These are phyloP conservation scores for Caradrina kadenii DNA, from an alignment of 2,888 invertebrate genomes.

Conservation along the genomic window DNA sequence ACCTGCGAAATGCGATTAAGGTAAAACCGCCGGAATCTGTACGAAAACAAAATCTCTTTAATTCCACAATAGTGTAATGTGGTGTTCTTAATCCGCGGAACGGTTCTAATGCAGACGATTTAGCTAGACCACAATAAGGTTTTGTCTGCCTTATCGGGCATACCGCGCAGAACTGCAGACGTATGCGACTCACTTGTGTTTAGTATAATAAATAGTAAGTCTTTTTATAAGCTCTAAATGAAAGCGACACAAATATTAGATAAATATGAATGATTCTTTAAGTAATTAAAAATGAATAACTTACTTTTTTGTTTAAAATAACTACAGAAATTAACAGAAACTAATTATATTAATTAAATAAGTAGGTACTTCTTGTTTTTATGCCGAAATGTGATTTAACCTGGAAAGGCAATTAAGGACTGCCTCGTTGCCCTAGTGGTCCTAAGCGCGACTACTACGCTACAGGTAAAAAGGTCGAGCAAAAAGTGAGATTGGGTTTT, in stretches of 20 bases:
- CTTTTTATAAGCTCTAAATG: not conserved
- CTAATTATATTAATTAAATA: slow-evolving; percentile 6
- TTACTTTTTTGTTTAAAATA: not conserved
- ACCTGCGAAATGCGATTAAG: slow-evolving; percentile 77
- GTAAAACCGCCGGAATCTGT: slow-evolving; percentile 68
- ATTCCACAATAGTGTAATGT: slow-evolving; percentile 72
- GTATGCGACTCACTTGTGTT: slow-evolving; percentile 3
- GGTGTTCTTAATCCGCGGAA: slow-evolving; percentile 71
- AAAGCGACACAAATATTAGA: not conserved
- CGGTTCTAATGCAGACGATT: slow-evolving; percentile 71
- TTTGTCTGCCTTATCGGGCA: slow-evolving; percentile 43
- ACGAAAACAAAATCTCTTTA: slow-evolving; percentile 73
- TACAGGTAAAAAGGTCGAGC: too few species aligned
- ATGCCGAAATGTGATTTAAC: not conserved
- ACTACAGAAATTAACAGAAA: slow-evolving; percentile 13
- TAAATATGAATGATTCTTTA: not conserved
- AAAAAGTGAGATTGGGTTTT: too few species aligned
- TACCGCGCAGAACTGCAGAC: slow-evolving; percentile 5
- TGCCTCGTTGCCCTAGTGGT: too few species aligned
- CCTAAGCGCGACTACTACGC: too few species aligned
- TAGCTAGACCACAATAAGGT: slow-evolving; percentile 68
- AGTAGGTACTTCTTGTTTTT: not conserved
- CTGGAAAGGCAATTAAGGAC: too few species aligned
- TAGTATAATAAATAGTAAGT: not conserved
- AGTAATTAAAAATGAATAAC: not conserved